Conservation (phyloP, 1,140 invertebrate species). For the Pseudomyrmex flavicornis region DNA sequence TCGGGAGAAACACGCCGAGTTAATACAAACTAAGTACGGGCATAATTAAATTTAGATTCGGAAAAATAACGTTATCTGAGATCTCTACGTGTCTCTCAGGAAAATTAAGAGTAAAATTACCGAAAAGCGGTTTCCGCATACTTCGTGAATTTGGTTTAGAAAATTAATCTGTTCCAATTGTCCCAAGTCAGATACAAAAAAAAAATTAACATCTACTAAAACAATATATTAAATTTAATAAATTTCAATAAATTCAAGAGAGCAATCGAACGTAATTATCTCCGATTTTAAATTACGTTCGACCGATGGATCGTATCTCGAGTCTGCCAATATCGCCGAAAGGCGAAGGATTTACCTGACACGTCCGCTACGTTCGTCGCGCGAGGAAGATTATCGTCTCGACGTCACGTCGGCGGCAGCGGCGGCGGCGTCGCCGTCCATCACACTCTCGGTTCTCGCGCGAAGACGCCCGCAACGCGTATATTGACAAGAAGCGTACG, state of each 20-base stretch:
- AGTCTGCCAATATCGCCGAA: neutral
- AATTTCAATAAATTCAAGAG: neutral
- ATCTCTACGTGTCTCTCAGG: no score
- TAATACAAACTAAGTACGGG: no score
- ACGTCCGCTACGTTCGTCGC: neutral
- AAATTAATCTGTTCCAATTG: no score
- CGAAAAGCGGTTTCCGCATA: no score
- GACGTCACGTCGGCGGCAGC: conserved; percentile 10
- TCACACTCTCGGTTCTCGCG: neutral
- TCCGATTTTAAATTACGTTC: neutral
- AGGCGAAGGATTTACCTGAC: conserved; percentile 55
- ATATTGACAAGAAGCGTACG: conserved; percentile 57
- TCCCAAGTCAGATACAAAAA: neutral
- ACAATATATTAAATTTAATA: conserved; percentile 2
- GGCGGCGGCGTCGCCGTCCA: conserved; percentile 39
- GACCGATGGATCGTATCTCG: neutral
- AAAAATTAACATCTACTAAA: neutral
- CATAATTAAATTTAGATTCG: no score
- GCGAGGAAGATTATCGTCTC: conserved; percentile 32
- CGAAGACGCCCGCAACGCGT: neutral
- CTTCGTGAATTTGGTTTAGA: no score
- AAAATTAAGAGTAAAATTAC: no score
- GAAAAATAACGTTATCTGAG: no score
- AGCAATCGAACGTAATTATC: neutral
- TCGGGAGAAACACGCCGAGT: no score